These are phyloP conservation scores for Ferrisia virgata DNA, from an alignment of 2,888 invertebrate species.

Conservation along the genomic window DNA sequence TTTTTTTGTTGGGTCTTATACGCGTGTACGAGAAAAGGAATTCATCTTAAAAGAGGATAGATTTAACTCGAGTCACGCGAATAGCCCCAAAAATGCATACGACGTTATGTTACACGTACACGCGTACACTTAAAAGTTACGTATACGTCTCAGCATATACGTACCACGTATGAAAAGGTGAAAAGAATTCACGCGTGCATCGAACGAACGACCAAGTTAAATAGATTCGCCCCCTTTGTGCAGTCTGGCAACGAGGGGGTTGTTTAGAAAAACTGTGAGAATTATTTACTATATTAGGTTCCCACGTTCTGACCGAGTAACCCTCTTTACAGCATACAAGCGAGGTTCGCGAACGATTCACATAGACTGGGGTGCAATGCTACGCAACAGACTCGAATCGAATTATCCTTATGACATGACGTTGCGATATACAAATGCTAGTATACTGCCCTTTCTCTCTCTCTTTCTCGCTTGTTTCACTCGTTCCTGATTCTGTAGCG, in stretches of 20 bases:
- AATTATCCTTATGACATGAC: neutral
- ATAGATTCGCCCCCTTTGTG: neutral
- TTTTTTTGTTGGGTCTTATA: no score
- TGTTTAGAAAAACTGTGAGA: conserved; percentile 45
- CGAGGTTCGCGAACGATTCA: conserved; percentile 33
- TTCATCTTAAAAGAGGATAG: neutral
- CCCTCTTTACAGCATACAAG: conserved; percentile 4
- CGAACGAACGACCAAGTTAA: neutral
- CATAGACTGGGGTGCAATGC: neutral
- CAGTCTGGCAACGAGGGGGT: conserved; percentile 9
- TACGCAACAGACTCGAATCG: neutral
- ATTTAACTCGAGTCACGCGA: neutral
- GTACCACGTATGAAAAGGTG: neutral
- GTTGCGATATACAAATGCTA: no score
- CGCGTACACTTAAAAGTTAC: neutral
- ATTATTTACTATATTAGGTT: conserved; percentile 43
- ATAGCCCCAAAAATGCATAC: conserved; percentile 29
- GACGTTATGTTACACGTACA: neutral
- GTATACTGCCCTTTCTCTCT: no score
- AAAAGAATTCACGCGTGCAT: conserved; percentile 40
- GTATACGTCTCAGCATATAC: neutral
- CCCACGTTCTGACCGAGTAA: conserved; percentile 40
- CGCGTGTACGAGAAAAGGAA: neutral
- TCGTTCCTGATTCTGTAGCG: no score
- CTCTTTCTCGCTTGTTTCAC: neutral